Conservation (phyloP, 2,888 invertebrate species). For the Hermodice carunculata region DNA sequence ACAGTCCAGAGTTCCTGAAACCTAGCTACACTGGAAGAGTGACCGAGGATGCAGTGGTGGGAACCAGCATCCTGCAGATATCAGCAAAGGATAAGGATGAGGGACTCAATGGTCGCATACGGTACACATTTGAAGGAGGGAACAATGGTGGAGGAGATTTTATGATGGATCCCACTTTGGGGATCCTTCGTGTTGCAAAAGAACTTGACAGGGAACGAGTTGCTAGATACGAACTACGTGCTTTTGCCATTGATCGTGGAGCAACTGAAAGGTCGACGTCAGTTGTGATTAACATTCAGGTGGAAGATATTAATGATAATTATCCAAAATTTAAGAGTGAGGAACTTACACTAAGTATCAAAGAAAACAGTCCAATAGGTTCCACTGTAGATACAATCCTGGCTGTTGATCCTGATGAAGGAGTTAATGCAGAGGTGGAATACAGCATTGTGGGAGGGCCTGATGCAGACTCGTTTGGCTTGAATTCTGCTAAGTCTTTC, state of each 20-base stretch:
- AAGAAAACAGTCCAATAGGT: conserved; percentile 97
- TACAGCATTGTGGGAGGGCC: conserved; percentile 90
- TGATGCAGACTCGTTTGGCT: conserved; percentile 89
- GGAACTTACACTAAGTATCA: conserved; percentile 87
- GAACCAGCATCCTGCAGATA: conserved; percentile 91
- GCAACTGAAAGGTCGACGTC: conserved; percentile 74
- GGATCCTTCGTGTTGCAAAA: conserved; percentile 90
- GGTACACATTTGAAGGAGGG: conserved; percentile 74
- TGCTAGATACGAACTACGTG: conserved; percentile 86
- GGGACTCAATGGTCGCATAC: conserved; percentile 88
- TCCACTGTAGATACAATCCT: conserved; percentile 91
- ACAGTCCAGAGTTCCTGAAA: conserved; percentile 84
- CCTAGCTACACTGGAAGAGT: conserved; percentile 89
- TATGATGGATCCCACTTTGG: conserved; percentile 92
- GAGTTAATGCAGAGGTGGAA: conserved; percentile 91
- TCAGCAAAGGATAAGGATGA: conserved; percentile 91
- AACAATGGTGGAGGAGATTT: conserved; percentile 87
- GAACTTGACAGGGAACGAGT: conserved; percentile 92
- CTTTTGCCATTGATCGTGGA: conserved; percentile 91
- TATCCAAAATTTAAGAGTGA: conserved; percentile 90
- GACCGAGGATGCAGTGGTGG: conserved; percentile 92
- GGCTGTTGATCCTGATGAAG: conserved; percentile 93
- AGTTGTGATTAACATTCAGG: conserved; percentile 87
- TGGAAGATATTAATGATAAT: conserved; percentile 97
- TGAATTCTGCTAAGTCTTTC: conserved; percentile 37